Evolutionary conservation across 2,797 vertebrate species (phyloP).

Genomic region (Hydrocynus forskahlii): DNA sequence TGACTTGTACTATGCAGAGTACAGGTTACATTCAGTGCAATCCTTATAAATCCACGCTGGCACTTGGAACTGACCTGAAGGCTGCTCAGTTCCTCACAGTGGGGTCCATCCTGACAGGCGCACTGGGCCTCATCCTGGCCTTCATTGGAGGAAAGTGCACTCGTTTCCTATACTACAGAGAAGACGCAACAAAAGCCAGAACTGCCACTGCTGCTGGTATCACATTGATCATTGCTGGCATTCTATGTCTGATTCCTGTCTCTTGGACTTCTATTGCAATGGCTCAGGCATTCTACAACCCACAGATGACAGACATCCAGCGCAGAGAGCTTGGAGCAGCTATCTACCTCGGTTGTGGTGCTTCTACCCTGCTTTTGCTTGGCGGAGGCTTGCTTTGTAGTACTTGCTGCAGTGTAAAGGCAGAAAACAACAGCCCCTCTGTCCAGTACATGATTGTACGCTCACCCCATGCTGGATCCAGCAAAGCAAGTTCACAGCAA

Average conservation of each 20-base stretch:
- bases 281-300: constrained; percentile 81
- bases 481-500: constrained; percentile 41
- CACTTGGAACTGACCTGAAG: constrained; percentile 72
- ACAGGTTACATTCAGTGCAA: constrained; percentile 79
- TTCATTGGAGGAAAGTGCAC: constrained; percentile 85
- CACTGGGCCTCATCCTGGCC: constrained; percentile 75
- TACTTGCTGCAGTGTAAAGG: constrained; percentile 67
- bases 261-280: constrained; percentile 75
- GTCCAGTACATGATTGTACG: constrained; percentile 72
- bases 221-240: constrained; percentile 70
- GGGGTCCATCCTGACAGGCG: constrained; percentile 69
- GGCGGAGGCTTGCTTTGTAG: constrained; percentile 85
- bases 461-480: constrained; percentile 66
- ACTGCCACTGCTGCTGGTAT: constrained; percentile 73
- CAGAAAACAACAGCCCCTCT: constrained; percentile 61
- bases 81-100: constrained; percentile 74
- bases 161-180: constrained; percentile 73
- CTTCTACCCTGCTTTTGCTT: constrained; percentile 80
- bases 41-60: constrained; percentile 76
- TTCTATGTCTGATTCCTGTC: constrained; percentile 78
- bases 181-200: constrained; percentile 65
- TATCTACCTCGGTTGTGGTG: constrained; percentile 88
- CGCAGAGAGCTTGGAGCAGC: constrained; percentile 86
- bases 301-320: constrained; percentile 75
- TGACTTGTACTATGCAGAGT: constrained; percentile 78